Evolutionary conservation across 2,113 vertebrate species (phyloP).

Genomic region (Cacatua alba): DNA sequence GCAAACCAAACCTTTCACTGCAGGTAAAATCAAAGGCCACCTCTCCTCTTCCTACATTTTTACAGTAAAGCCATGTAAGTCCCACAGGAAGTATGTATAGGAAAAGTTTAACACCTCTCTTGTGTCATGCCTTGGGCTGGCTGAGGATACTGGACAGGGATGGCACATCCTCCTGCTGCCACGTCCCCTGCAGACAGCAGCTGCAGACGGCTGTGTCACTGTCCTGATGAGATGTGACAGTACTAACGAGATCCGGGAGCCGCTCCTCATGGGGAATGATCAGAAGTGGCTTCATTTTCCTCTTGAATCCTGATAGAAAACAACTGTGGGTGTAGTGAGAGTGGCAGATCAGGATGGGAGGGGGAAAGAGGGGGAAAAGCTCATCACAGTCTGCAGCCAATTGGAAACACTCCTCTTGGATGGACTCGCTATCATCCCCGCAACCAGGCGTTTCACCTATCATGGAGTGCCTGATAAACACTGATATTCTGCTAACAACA

Average conservation of each 20-base stretch:
- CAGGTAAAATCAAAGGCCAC: not conserved
- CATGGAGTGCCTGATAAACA: not conserved
- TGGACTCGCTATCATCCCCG: not conserved
- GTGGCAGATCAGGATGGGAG: not conserved
- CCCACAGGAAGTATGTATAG: not conserved
- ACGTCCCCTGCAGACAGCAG: no score
- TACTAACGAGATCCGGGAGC: not conserved
- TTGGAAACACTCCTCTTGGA: not conserved
- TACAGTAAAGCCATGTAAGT: not conserved
- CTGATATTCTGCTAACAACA: not conserved
- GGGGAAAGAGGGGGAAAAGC: not conserved
- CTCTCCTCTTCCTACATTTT: not conserved
- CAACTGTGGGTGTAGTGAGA: not conserved
- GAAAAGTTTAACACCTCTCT: not conserved
- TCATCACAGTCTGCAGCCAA: not conserved
- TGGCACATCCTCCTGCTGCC: not conserved
- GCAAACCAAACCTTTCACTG: not conserved
- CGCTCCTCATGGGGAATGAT: not conserved
- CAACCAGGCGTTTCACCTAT: not conserved
- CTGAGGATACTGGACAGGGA: not conserved
- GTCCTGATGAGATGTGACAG: not conserved
- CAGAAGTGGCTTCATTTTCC: not conserved
- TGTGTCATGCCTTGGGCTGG: not conserved
- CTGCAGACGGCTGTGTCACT: not conserved
- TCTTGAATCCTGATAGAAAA: constrained; percentile 1